Base-by-base conservation (phyloP, 2,113 vertebrate genomes). In the Gallinago media region DNA sequence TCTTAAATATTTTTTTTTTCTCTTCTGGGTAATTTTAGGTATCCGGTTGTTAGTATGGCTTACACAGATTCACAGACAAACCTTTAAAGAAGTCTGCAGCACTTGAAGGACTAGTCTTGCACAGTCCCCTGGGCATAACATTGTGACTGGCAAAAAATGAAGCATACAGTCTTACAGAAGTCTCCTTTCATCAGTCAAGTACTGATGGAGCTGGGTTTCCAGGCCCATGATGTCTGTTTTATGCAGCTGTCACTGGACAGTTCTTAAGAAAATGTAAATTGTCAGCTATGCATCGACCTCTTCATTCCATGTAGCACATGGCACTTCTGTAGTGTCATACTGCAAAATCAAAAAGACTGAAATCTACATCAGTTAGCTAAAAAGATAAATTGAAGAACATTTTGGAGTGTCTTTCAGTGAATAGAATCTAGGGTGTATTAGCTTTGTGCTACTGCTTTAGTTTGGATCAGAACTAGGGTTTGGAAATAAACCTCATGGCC, bases 301-400 rank as follows among this genome's bases (percentile, higher is more conserved):
- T 42, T 77, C 18, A 44, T 74, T 46, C 18, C 5, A n/a, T 3
- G 2, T 20, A 84, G 17, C 8, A 36, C 38, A 31, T 47, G 7
- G 12, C 46, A 47, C 4, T 63, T 82, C 65, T 50, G 38, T 73
- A 49, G 8, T 15, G 6, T 19, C 0, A 0, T 38, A 6, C 32
- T 42, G 19, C 42, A 74, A 68, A 82, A 74, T 19, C 44, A 91
- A 23, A 91, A 23, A 15, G 38, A 34, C 26, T 85, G 31, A 85
- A 85, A 70, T 55, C 8, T 59, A 8, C 13, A 72, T 34, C 9
- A 54, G 6, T 54, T 72, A 42, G 14, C 58, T 68, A 49, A 82
- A 92, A 86, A 70, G 9, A 55, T 22, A 11, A 32, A 18, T 6
- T 58, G 2, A 42, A 58, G 56, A 84, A 36, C 52, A 52, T 5